Base-by-base conservation (phyloP, 1,140 invertebrate genomes). In the Laupala kohalensis region DNA sequence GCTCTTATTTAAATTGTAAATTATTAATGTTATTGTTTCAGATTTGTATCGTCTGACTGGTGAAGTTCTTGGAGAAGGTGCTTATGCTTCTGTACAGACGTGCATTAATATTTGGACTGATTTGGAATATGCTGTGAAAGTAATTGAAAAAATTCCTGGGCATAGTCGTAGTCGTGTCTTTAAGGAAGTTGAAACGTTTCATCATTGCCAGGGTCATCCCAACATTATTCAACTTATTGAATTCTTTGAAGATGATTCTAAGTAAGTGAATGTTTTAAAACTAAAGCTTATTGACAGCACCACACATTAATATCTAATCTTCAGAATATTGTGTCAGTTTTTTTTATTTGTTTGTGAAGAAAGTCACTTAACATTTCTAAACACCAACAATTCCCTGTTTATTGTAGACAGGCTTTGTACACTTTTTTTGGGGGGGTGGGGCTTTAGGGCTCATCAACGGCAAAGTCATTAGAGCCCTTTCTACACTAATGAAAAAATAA, bases 181-280 rank as follows among this genome's bases (percentile, higher is more conserved):
- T 85, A 93, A 95, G 73, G 97, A 99, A 83, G 95, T 99, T 76
- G 96, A 99, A 83, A 98, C 95, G 75, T 98, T 98, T 86, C 93
- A 97, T 83, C 92, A 98, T 82, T 99, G 96, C 82, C 91, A 95
- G 80, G 94, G 93, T 74, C 95, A 98, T 84, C 90, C 92, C 25
- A 96, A 98, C 81, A 98, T 99, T 81, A 93, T 99, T 79, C 95
- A 98, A 82, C 87, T 99, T 78, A 90, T 95, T 76, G 95, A 98
- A 81, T 97, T 96, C 84, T 97, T 97, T 83, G 95, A 98, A 82
- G 96, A 97, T 84, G 91, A 95, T 75, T 93, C 96, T 80, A 91
- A 90, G 75, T 77, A 70, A 73, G 66, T 30, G 25, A 25, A 53
- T 53, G 37, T 2, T 53, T 9, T 53, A n/a, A n/a, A n/a, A n/a